Base-by-base conservation (phyloP, 2,888 invertebrate genomes). In the Leptogaster cylindrica region DNA sequence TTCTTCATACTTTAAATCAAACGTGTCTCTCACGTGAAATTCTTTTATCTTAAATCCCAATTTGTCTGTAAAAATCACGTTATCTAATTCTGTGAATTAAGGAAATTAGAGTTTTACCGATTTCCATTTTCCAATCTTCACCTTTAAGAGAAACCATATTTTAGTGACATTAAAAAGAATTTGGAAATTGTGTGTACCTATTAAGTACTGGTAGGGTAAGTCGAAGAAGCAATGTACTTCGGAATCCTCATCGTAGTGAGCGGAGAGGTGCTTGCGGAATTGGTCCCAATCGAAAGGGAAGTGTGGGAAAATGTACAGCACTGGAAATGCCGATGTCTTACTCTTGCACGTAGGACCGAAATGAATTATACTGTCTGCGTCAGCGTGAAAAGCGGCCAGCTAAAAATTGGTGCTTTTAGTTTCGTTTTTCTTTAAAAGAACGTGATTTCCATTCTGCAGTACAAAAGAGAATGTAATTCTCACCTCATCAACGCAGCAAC, bases 321-420 rank as follows among this genome's bases (percentile, higher is more conserved):
- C 90, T 0, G 95, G 93, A 65, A 96, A 83, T 61, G 89, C 85
- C 25, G 84, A 83, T 10, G 89, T 88, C 73, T 85, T 85, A 27
- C 93, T 91, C 71, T 93, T 88, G 79, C 98, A 98, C 0, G 91
- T 87, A 75, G 89, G 90, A 0, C 97, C 97, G 81, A 92, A 97
- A 80, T 98, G 97, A 65, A 98, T 86, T 2, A 97, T 83, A 27
- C 90, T 89, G 80, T 97, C 92, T 0, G 91, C 90, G 66, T 87
- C 84, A 4, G 93, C 88, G 79, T 97, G 97, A 78, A 91, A 88
- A 0, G 96, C 94, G 1, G 95, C 91, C 28, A 96, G 88, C 94
- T 94, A 79, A 72, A 83, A 79, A 68, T 68, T 7, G 39, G 18
- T 36, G 52, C 39, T 41, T 36, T 39, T 7, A 7, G 10, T 28